Evolutionary conservation across 2,888 invertebrate genomes (phyloP).

Genomic region (Thymelicus acteon): DNA sequence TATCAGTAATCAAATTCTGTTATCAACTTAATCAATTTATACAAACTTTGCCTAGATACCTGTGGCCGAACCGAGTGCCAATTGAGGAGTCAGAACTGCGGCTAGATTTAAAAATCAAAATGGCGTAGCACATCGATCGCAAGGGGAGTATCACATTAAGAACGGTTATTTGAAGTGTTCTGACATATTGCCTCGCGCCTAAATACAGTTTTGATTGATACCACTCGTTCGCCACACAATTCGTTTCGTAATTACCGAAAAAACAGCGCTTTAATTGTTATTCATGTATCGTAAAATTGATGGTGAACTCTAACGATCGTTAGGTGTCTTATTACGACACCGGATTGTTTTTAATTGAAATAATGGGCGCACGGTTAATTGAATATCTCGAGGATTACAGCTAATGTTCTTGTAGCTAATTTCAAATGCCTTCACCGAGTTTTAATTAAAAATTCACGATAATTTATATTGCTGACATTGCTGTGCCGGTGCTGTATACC

Average conservation of each 20-base stretch:
- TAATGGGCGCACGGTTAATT: conserved; percentile 51
- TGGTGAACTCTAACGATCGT: conserved; percentile 59
- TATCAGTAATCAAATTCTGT: conserved; percentile 25
- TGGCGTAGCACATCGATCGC: conserved; percentile 31
- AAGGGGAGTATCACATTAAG: conserved; percentile 36
- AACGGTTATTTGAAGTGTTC: conserved; percentile 34
- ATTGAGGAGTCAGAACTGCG: conserved; percentile 2
- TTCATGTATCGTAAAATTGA: conserved; percentile 56
- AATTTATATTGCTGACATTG: conserved; percentile 30
- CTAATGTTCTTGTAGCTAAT: conserved; percentile 40
- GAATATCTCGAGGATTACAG: conserved; percentile 46
- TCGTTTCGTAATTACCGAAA: conserved; percentile 61
- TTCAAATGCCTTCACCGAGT: conserved; percentile 35
- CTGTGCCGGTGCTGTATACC: neutral
- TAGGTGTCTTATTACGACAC: conserved; percentile 55
- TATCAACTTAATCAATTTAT: conserved; percentile 27
- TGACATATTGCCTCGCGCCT: conserved; percentile 38
- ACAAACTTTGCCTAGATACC: neutral
- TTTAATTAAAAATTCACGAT: conserved; percentile 36
- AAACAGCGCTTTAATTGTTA: conserved; percentile 65
- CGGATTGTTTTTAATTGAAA: conserved; percentile 53
- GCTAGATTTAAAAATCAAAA: conserved; percentile 30
- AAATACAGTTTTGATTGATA: conserved; percentile 52
- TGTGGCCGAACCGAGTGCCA: neutral
- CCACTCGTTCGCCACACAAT: conserved; percentile 46